Evolutionary conservation across 2,113 vertebrate genomes (phyloP).

Genomic region (Australoheros scitulus): DNA sequence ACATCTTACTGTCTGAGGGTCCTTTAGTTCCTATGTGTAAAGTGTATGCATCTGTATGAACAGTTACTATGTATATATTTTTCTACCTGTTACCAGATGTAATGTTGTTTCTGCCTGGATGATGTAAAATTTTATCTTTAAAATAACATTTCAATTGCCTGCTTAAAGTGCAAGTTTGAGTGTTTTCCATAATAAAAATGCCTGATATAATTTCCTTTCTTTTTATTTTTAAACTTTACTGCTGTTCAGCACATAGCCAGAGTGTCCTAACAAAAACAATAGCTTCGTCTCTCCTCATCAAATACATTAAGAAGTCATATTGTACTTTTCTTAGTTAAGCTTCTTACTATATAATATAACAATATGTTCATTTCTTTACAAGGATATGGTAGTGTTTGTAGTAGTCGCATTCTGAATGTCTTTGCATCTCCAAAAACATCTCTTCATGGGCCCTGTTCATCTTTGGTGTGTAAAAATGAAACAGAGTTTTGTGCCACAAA

Average conservation of each 20-base stretch:
- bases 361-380: slow-evolving; percentile 52
- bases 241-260: background rate
- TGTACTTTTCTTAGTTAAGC: slow-evolving; percentile 36
- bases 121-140: background rate
- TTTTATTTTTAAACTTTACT: background rate
- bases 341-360: slow-evolving; percentile 36
- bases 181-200: slow-evolving; percentile 14
- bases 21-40: background rate
- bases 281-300: slow-evolving; percentile 9
- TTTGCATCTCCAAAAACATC: slow-evolving; percentile 59
- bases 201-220: background rate
- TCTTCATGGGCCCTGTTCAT: slow-evolving; percentile 79
- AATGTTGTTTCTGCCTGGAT: background rate
- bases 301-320: background rate
- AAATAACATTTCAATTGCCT: background rate
- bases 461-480: slow-evolving; percentile 93
- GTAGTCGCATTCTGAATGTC: slow-evolving; percentile 49
- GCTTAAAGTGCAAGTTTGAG: slow-evolving; percentile 11
- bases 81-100: background rate
- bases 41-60: background rate
- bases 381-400: background rate
- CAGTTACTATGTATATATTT: background rate
- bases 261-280: slow-evolving; percentile 9
- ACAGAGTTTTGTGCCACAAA: slow-evolving; percentile 83
- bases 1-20: background rate